phyloP scores from a whole-genome alignment of 2,113 vertebrate species.

The Leucopsar rothschildi region DNA sequence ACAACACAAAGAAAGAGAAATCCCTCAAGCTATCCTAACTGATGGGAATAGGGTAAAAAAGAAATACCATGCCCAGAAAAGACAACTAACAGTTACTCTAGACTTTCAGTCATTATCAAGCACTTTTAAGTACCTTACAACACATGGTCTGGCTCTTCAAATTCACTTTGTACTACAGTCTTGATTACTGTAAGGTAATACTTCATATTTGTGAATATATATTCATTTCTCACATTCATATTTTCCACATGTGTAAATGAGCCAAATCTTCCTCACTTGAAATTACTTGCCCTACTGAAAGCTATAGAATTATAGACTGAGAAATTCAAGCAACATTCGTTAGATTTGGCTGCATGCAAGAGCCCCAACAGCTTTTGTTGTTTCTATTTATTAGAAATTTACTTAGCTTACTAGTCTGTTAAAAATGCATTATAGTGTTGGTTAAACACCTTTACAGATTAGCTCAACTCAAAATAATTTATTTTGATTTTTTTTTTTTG shows the following conservation, averaged over 20 bases:
- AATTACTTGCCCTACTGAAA: neutral
- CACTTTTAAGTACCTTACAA: neutral
- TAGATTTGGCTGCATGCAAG: neutral
- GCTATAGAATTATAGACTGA: rapidly evolving
- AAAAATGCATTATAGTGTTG: neutral
- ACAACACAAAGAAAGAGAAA: neutral
- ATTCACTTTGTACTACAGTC: neutral
- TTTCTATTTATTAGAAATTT: neutral
- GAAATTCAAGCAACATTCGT: neutral
- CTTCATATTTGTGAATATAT: neutral
- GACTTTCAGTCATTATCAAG: neutral
- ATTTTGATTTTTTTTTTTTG: neutral
- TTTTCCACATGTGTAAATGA: neutral
- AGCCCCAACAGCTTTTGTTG: neutral
- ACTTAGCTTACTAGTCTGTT: neutral
- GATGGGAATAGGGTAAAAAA: neutral
- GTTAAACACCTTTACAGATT: neutral
- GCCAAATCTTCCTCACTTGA: neutral
- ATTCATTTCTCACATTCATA: neutral
- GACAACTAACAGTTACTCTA: neutral
- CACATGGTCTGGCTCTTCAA: neutral
- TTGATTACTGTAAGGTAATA: neutral
- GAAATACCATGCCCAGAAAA: neutral
- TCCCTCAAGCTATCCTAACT: neutral
- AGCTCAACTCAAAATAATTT: neutral